Conservation (phyloP, 1,140 invertebrate genomes). For the Popillia japonica region DNA sequence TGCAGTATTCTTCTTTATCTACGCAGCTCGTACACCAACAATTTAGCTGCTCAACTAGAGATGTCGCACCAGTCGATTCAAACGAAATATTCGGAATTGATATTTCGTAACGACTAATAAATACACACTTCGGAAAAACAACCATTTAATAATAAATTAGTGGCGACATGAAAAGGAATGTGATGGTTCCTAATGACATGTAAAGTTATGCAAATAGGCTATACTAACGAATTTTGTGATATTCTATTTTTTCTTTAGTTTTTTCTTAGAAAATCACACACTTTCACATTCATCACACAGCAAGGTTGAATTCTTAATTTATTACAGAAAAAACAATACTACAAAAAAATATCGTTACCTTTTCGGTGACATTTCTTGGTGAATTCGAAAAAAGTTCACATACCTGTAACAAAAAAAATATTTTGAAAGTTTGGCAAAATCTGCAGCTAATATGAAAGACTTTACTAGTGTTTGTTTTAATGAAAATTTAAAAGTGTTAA, state of each 20-base stretch:
- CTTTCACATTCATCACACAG: slow-evolving; percentile 16
- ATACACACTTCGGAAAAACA: not conserved
- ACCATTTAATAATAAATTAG: not conserved
- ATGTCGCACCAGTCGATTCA: not conserved
- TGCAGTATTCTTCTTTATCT: not conserved
- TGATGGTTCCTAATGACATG: not conserved
- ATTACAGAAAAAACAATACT: not conserved
- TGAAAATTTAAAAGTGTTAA: too few relatives aligned
- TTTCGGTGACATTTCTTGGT: not conserved
- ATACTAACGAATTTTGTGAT: slow-evolving; percentile 5
- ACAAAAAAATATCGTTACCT: not conserved
- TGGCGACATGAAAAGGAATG: not conserved
- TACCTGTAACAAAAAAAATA: slow-evolving; percentile 9
- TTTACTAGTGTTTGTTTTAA: too few relatives aligned
- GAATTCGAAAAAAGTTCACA: not conserved
- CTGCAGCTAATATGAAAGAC: not conserved
- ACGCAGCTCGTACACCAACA: not conserved
- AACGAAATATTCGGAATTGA: too few relatives aligned
- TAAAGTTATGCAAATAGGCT: slow-evolving; percentile 15
- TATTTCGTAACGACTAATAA: not conserved
- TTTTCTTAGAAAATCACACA: slow-evolving; percentile 4
- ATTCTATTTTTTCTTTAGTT: not conserved
- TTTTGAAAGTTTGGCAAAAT: not conserved
- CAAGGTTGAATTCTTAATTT: not conserved
- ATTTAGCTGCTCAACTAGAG: not conserved